A percentile compares a stretch with the other conserved stretches of the same genome.
Conservation (phyloP, 1,140 invertebrate genomes). For the Hyphantria cunea region DNA sequence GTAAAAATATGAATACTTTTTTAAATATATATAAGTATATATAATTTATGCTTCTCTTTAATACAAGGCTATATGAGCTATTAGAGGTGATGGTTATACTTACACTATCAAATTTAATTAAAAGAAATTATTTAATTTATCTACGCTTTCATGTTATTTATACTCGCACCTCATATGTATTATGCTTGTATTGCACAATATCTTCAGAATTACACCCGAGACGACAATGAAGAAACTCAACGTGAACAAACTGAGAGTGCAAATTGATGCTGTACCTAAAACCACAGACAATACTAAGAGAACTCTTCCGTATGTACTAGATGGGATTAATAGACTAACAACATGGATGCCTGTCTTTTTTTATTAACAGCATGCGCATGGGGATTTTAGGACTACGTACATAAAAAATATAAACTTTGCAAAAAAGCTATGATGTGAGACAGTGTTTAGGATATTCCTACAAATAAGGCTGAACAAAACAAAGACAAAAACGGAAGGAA, state of each 20-base stretch:
- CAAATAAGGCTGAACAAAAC: too few species aligned
- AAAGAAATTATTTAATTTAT: not conserved
- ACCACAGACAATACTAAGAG: constrained; percentile 59
- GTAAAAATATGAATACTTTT: not conserved
- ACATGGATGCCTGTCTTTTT: constrained; percentile 17
- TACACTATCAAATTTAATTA: not conserved
- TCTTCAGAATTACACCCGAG: constrained; percentile 61
- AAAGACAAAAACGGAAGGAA: too few species aligned
- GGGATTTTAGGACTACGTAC: not conserved
- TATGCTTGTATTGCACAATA: constrained; percentile 46
- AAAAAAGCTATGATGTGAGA: too few species aligned
- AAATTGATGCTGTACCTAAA: constrained; percentile 56
- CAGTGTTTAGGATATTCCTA: too few species aligned
- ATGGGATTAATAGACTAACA: constrained; percentile 47
- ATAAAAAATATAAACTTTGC: not conserved
- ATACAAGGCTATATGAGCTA: constrained; percentile 12
- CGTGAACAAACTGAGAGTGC: constrained; percentile 43
- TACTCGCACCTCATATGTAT: constrained; percentile 12
- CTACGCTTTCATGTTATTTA: constrained; percentile 12
- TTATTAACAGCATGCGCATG: constrained; percentile 38
- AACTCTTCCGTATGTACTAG: constrained; percentile 63
- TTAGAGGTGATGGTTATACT: constrained; percentile 20
- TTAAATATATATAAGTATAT: not conserved
- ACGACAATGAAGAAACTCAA: constrained; percentile 53
- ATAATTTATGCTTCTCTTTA: not conserved